Evolutionary conservation across 2,113 vertebrate genomes (phyloP).

Genomic region (Rhea americana): DNA sequence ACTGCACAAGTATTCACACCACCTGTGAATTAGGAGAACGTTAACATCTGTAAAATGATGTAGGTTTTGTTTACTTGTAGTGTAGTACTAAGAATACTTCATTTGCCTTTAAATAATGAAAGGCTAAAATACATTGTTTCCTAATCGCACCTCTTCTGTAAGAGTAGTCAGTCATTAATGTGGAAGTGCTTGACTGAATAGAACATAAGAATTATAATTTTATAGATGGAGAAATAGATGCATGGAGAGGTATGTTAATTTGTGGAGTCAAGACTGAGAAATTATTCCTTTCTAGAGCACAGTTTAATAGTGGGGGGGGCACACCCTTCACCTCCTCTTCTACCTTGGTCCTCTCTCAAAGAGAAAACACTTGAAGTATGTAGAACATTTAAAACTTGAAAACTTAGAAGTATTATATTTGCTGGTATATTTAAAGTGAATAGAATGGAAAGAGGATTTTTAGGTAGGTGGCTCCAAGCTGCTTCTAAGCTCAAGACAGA

Average conservation of each 20-base stretch:
- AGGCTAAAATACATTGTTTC: background rate
- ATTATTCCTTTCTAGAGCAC: background rate
- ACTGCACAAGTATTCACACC: background rate
- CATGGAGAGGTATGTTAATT: background rate
- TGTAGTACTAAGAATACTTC: background rate
- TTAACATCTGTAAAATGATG: background rate
- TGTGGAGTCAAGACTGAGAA: background rate
- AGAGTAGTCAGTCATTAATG: background rate
- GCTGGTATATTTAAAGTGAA: background rate
- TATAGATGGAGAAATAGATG: background rate
- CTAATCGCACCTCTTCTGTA: background rate
- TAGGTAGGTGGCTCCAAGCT: background rate
- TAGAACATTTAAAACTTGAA: too few relatives aligned
- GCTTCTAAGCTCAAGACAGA: background rate
- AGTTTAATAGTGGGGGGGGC: background rate
- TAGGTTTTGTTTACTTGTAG: background rate
- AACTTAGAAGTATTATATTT: background rate
- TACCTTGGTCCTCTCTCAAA: background rate
- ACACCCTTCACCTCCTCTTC: background rate
- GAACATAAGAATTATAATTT: background rate
- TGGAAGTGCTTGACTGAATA: background rate
- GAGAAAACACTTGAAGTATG: background rate
- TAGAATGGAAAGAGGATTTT: conserved; percentile 6
- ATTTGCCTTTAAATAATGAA: background rate
- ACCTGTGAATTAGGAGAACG: background rate